These are phyloP conservation scores for Crotalus viridis DNA, from an alignment of 2,113 vertebrate species.

Conservation along the genomic window DNA sequence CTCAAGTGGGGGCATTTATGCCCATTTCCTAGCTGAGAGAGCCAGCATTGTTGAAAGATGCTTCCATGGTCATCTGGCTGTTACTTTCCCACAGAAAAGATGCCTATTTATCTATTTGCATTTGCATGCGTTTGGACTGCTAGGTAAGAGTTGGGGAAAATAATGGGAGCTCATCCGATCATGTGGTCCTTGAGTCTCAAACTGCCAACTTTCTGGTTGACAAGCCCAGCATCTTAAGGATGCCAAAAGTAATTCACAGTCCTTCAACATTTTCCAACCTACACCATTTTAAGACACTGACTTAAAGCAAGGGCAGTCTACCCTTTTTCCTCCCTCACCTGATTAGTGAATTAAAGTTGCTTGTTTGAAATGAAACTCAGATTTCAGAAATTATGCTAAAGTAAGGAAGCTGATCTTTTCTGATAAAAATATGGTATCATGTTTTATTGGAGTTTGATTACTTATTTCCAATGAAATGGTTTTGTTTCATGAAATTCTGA, in stretches of 20 bases:
- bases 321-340: background rate
- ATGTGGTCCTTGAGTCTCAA: background rate
- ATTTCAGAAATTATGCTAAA: background rate
- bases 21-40: background rate
- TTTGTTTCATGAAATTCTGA: background rate
- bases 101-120: background rate
- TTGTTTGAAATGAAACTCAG: background rate
- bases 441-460: background rate
- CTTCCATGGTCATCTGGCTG: background rate
- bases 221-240: background rate
- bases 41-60: background rate
- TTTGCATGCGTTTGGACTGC: background rate
- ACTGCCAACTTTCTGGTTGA: background rate
- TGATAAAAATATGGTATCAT: background rate
- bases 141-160: background rate
- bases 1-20: background rate
- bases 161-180: background rate
- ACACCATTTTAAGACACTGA: background rate
- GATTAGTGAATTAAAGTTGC: background rate
- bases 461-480: background rate
- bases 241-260: background rate
- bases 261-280: background rate
- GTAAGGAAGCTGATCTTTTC: background rate
- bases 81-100: background rate
- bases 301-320: background rate